phyloP scores from a whole-genome alignment of 2,888 invertebrate genomes.

The Agrenia bidenticulata region DNA sequence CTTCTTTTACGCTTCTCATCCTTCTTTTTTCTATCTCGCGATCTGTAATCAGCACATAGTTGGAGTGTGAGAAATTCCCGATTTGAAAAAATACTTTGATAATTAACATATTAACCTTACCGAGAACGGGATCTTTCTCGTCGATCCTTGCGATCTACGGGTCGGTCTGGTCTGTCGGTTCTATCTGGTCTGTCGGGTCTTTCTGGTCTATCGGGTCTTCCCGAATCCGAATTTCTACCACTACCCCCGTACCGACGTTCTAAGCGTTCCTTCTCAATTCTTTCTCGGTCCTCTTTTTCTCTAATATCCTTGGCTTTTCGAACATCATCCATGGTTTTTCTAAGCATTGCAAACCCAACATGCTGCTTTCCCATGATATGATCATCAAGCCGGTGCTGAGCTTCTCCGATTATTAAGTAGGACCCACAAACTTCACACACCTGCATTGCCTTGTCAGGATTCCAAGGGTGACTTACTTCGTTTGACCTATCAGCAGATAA shows the following conservation, averaged over 20 bases:
- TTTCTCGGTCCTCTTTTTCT: constrained; percentile 46
- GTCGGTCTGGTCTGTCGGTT: constrained; percentile 20
- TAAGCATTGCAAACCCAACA: constrained; percentile 76
- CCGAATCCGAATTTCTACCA: constrained; percentile 31
- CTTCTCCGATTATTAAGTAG: constrained; percentile 97
- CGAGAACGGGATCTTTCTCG: constrained; percentile 25
- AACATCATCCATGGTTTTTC: constrained; percentile 63
- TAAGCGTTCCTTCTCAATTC: constrained; percentile 44
- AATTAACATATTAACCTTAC: too few species aligned
- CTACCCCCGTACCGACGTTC: constrained; percentile 31
- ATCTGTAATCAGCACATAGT: not conserved
- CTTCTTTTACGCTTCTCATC: constrained; percentile 21
- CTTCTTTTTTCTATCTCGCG: constrained; percentile 25
- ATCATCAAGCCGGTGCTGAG: constrained; percentile 95
- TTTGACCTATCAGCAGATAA: constrained; percentile 31
- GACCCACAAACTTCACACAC: constrained; percentile 98
- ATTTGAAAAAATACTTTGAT: too few species aligned
- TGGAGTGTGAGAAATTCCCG: too few species aligned
- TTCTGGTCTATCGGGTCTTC: constrained; percentile 18
- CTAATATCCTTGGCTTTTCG: constrained; percentile 50
- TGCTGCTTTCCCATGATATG: constrained; percentile 97
- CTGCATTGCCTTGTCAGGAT: constrained; percentile 95
- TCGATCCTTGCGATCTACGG: constrained; percentile 22
- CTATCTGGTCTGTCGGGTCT: constrained; percentile 21
- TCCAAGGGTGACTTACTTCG: constrained; percentile 50